phyloP scores from a whole-genome alignment of 2,888 invertebrate genomes.

The Micropterix aruncella region DNA sequence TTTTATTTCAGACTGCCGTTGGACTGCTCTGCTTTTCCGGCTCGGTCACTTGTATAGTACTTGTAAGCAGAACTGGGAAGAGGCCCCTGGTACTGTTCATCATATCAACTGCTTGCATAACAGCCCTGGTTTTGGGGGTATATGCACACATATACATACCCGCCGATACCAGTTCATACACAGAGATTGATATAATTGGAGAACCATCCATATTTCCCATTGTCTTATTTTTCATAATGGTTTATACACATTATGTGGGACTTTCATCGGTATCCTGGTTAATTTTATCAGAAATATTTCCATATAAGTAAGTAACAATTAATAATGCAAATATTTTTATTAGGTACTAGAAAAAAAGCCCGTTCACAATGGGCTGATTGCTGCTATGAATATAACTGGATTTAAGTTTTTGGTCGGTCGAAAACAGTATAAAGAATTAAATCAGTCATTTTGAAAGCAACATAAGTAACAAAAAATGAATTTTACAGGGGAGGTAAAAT shows the following conservation, averaged over 20 bases:
- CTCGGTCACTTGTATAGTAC: background rate
- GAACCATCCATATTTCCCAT: constrained; percentile 14
- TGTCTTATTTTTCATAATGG: constrained; percentile 13
- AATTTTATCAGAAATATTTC: constrained; percentile 23
- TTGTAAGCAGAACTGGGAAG: constrained; percentile 15
- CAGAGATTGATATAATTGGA: constrained; percentile 2
- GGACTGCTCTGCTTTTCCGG: background rate
- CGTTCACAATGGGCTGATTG: no score
- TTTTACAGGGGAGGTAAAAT: no score
- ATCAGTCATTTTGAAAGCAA: no score
- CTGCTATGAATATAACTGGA: no score
- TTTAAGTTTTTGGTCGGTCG: no score
- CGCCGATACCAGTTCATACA: constrained; percentile 14
- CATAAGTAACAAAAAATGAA: no score
- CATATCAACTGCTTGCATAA: constrained; percentile 25
- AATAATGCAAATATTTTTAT: no score
- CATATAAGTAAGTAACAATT: constrained; percentile 18
- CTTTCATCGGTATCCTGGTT: constrained; percentile 21
- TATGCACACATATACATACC: constrained; percentile 16
- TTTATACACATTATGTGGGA: constrained; percentile 15
- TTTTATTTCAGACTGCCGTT: background rate
- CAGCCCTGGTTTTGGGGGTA: constrained; percentile 16
- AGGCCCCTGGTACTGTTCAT: constrained; percentile 26
- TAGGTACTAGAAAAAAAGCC: no score
- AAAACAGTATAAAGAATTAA: no score